Evolutionary conservation across 1,140 invertebrate species (phyloP).

Genomic region (Halictus rubicundus): DNA sequence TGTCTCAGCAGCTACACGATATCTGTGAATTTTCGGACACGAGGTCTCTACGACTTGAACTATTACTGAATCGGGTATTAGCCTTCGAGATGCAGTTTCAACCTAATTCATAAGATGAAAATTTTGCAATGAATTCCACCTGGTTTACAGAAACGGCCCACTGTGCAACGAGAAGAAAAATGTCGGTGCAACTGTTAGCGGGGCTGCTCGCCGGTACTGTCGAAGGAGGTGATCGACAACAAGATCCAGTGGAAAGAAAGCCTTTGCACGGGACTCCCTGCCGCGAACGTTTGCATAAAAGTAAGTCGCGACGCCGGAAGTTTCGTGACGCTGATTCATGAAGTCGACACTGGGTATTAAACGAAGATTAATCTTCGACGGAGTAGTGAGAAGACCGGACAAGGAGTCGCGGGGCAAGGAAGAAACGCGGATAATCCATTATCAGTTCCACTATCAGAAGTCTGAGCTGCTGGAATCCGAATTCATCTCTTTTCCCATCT

Average conservation of each 20-base stretch:
- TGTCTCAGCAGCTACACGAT: too few species aligned
- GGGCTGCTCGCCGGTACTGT: too few species aligned
- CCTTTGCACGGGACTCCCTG: background rate
- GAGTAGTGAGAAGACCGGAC: background rate
- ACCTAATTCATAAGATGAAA: too few species aligned
- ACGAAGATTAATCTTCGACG: conserved; percentile 42
- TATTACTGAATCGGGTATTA: too few species aligned
- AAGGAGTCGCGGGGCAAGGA: background rate
- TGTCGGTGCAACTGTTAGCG: too few species aligned
- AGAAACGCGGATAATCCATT: conserved; percentile 44
- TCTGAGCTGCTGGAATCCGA: conserved; percentile 18
- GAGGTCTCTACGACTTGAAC: too few species aligned
- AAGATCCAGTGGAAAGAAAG: background rate
- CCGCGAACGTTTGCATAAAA: conserved; percentile 21
- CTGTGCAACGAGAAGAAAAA: too few species aligned
- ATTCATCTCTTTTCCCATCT: background rate
- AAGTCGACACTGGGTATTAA: conserved; percentile 40
- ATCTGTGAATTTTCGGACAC: too few species aligned
- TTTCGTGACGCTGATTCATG: conserved; percentile 38
- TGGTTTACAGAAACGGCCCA: too few species aligned
- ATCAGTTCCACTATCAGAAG: conserved; percentile 1
- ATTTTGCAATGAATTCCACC: too few species aligned
- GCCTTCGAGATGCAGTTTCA: too few species aligned
- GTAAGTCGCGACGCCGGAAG: conserved; percentile 17
- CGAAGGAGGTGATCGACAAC: too few species aligned